Evolutionary conservation across 2,888 invertebrate genomes (phyloP), one percentile per base, ranked within the genome.

Genomic region (Smittia aterrima): DNA sequence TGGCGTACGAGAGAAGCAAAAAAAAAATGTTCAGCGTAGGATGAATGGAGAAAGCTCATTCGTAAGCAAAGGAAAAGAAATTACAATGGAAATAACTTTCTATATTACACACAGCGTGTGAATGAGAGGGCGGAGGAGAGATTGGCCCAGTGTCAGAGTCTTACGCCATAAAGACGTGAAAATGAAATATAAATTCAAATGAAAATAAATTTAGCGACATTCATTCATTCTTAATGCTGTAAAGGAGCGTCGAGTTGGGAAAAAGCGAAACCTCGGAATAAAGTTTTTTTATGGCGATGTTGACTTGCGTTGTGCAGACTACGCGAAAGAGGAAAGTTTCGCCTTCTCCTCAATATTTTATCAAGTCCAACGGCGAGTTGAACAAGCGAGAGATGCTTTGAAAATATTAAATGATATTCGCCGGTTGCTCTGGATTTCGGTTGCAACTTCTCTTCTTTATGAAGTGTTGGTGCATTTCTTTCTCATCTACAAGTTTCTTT

Each of bases 51-150:
- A 66, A 27, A 27, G 22, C 41, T 40, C 67, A 67, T 67, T 67
- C 41, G 67, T 24, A 67, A 67, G 40, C 40, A 67, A 41, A 4
- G 24, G 1, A 11, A 13, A 41, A 20, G 22, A 41, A 40, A 41
- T 67, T 67, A 66, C 64, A 66, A 66, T 66, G 27, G 27, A 66
- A 66, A 66, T 66, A 66, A 66, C 27, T 66, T 16, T 66, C 64
- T 1, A 58, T 58, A 58, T 58, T 58, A 58, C 47, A 47, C 47
- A 47, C 47, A 47, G 47, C 47, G 16, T 47, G 47, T 16, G 58
- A 9, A 58, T 58, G 58, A 13, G 25, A 1, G n/a, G n/a, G 27
- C 27, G 64, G 27, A n/a, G 47, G 2, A 47, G 16, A 47, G 47
- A 47, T 47, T 47, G 47, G 47, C 47, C 47, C 47, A 47, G 47